A percentile compares a stretch with the other conserved stretches of the same genome.
Conservation (phyloP, 2,113 vertebrate species). For the Dicaeum eximium region DNA sequence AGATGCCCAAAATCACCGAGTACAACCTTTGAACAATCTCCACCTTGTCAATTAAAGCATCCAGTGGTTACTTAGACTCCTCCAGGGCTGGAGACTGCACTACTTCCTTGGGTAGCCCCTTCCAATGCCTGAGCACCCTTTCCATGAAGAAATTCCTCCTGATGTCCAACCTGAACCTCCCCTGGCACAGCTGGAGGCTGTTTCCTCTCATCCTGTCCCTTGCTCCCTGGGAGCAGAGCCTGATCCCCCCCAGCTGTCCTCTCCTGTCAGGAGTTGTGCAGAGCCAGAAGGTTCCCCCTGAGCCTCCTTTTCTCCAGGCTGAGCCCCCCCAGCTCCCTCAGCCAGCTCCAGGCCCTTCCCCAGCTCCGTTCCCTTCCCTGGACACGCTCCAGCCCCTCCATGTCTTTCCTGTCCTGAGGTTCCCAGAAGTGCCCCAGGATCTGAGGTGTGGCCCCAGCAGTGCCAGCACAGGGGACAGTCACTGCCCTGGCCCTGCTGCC, state of each 20-base stretch:
- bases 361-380: not conserved
- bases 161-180: not conserved
- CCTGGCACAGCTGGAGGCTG: accelerated
- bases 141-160: accelerated
- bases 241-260: accelerated
- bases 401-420: accelerated
- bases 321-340: not conserved
- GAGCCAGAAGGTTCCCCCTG: not conserved
- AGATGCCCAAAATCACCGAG: not conserved
- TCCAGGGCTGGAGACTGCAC: not conserved
- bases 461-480: not conserved
- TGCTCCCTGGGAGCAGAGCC: not conserved
- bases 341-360: not conserved
- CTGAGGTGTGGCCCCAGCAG: not conserved
- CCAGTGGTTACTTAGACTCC: not conserved
- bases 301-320: not conserved
- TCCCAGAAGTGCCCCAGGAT: not conserved
- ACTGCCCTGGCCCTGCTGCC: not conserved
- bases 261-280: not conserved
- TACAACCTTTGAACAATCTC: too few relatives aligned
- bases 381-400: not conserved
- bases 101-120: not conserved
- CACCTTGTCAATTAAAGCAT: not conserved
- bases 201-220: accelerated
- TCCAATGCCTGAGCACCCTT: not conserved